phyloP scores from a whole-genome alignment of 1,140 invertebrate species.

The Leguminivora glycinivorella region DNA sequence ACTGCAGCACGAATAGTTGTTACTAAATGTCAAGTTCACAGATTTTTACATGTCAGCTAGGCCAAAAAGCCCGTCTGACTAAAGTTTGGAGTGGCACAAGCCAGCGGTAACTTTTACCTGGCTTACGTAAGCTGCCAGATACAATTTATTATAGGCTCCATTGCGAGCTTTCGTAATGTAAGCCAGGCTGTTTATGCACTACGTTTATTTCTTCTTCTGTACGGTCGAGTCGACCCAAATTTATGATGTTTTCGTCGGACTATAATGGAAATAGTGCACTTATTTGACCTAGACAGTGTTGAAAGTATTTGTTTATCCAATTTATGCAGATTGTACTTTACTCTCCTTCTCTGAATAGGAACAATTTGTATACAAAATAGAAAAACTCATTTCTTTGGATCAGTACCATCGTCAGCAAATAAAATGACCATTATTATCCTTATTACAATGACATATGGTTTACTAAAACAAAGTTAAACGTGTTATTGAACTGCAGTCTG shows the following conservation, averaged over 20 bases:
- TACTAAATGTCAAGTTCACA: conserved; percentile 8
- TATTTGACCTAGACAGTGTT: neutral
- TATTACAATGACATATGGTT: neutral
- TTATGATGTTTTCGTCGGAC: neutral
- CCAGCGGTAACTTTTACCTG: conserved; percentile 72
- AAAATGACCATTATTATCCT: neutral
- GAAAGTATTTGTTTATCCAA: neutral
- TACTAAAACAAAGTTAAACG: neutral
- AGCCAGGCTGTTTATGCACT: conserved; percentile 51
- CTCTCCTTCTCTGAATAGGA: neutral
- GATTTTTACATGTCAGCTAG: neutral
- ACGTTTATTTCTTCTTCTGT: conserved; percentile 33
- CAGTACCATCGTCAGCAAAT: neutral
- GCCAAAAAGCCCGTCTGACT: conserved; percentile 28
- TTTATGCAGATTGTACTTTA: neutral
- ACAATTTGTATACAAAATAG: neutral
- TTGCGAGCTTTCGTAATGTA: conserved; percentile 71
- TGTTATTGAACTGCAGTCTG: neutral
- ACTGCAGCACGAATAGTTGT: neutral
- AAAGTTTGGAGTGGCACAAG: conserved; percentile 60
- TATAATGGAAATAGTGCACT: no score
- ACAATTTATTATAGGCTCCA: conserved; percentile 71
- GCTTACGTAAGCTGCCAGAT: conserved; percentile 66
- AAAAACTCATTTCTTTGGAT: neutral
- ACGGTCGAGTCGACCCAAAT: neutral